Conservation (phyloP, 2,113 vertebrate genomes). For the Channa maculata region DNA sequence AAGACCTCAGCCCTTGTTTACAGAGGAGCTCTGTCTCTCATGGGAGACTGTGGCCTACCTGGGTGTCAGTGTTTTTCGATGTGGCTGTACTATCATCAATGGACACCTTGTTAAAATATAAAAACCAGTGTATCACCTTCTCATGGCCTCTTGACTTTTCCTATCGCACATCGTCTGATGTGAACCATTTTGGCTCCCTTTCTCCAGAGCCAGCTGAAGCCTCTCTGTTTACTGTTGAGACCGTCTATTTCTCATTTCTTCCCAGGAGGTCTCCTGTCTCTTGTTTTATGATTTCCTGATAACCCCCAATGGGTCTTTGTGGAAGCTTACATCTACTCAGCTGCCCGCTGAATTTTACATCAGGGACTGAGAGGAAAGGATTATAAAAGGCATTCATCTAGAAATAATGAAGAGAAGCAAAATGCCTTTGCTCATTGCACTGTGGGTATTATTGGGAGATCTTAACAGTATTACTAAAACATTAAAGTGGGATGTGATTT, state of each 20-base stretch:
- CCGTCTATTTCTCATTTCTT: conserved; percentile 62
- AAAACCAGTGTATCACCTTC: conserved; percentile 10
- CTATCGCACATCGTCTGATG: conserved; percentile 40
- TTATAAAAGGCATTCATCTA: conserved; percentile 81
- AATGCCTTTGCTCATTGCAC: conserved; percentile 71
- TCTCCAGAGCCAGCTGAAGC: conserved; percentile 41
- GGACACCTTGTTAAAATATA: conserved; percentile 31
- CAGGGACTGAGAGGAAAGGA: conserved; percentile 68
- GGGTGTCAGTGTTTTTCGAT: conserved; percentile 35
- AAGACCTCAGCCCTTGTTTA: conserved; percentile 69
- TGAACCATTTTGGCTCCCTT: conserved; percentile 37
- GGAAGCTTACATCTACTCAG: conserved; percentile 67
- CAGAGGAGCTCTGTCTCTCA: conserved; percentile 36
- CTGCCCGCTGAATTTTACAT: conserved; percentile 77
- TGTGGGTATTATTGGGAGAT: conserved; percentile 66
- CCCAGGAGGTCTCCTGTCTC: conserved; percentile 73
- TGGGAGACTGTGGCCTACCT: conserved; percentile 30
- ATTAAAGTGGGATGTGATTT: conserved; percentile 54
- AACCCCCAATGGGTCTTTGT: conserved; percentile 73
- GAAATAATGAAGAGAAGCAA: conserved; percentile 82
- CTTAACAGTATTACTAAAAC: conserved; percentile 63
- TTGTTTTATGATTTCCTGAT: conserved; percentile 79
- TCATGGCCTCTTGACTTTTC: conserved; percentile 44
- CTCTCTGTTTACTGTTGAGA: conserved; percentile 68
- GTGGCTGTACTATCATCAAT: conserved; percentile 15